Conservation (phyloP, 2,888 invertebrate species). For the Tetanocera ferruginea region DNA sequence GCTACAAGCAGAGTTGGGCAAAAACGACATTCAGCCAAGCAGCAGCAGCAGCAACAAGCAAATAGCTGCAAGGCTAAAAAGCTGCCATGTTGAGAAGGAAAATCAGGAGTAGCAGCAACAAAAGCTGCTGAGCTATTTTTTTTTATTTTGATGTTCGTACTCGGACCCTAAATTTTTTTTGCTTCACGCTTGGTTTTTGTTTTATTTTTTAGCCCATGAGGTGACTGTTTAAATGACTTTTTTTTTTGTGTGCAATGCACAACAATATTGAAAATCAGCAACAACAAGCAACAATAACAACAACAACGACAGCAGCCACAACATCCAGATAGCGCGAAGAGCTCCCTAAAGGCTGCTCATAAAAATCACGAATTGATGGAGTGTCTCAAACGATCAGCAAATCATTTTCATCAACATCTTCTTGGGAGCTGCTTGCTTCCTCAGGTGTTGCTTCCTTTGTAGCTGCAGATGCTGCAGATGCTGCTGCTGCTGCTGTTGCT, state of each 20-base stretch:
- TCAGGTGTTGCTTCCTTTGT: slow-evolving; percentile 39
- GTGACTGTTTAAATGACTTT: slow-evolving; percentile 16
- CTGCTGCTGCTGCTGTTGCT: slow-evolving; percentile 37
- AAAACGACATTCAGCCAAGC: slow-evolving; percentile 29
- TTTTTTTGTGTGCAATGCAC: not conserved
- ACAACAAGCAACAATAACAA: not conserved
- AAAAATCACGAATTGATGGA: slow-evolving; percentile 69
- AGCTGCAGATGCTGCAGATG: slow-evolving; percentile 38
- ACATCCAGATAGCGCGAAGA: not conserved
- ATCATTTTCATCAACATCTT: slow-evolving; percentile 62
- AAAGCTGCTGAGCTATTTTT: slow-evolving; percentile 2
- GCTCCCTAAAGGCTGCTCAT: slow-evolving; percentile 54
- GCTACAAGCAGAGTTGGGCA: slow-evolving; percentile 40
- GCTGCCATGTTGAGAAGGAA: not conserved
- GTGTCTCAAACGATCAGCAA: slow-evolving; percentile 67
- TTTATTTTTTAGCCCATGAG: not conserved
- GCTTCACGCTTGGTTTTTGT: not conserved
- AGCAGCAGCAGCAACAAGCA: slow-evolving; percentile 38
- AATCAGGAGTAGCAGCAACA: not conserved
- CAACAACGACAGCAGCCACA: slow-evolving; percentile 1
- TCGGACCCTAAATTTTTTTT: not conserved
- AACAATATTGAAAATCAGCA: slow-evolving; percentile 22
- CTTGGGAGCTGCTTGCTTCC: slow-evolving; percentile 10
- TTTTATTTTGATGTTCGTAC: not conserved
- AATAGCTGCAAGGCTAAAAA: slow-evolving; percentile 33